Percentiles rank a stretch among this genome's conserved stretches.
Conservation (phyloP, 2,113 vertebrate genomes). For the Amphiprion percula region DNA sequence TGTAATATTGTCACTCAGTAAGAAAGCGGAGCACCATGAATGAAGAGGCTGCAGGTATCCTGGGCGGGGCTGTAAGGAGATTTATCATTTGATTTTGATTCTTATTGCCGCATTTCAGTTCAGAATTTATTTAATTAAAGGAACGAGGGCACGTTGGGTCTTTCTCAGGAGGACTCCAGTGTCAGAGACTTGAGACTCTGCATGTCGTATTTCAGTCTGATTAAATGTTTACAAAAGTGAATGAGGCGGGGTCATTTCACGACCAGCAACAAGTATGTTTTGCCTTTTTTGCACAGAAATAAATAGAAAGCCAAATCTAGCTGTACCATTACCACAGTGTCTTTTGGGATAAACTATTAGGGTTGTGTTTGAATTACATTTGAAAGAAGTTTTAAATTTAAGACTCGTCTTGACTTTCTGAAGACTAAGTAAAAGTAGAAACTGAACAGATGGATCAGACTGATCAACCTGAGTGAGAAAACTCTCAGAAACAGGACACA, state of each 20-base stretch:
- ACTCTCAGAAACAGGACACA: not conserved
- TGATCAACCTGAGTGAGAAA: not conserved
- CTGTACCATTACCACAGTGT: not conserved
- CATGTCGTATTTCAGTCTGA: not conserved
- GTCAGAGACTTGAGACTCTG: not conserved
- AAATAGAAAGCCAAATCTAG: not conserved
- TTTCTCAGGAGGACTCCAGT: not conserved
- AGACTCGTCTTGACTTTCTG: not conserved
- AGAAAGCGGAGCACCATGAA: not conserved
- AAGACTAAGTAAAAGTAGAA: not conserved
- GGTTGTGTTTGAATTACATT: not conserved
- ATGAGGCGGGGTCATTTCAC: not conserved
- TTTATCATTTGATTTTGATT: not conserved
- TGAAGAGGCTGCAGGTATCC: not conserved
- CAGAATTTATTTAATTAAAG: not conserved
- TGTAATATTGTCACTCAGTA: not conserved
- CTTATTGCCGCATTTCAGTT: not conserved
- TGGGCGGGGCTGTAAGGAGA: not conserved
- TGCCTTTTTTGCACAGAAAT: not conserved
- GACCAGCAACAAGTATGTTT: not conserved
- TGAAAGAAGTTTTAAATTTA: not conserved
- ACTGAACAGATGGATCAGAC: not conserved
- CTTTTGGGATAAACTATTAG: not conserved
- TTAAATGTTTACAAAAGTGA: not conserved
- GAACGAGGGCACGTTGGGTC: not conserved